Base-by-base conservation (phyloP, 1,140 invertebrate genomes). In the Drosophila kohkoa region DNA sequence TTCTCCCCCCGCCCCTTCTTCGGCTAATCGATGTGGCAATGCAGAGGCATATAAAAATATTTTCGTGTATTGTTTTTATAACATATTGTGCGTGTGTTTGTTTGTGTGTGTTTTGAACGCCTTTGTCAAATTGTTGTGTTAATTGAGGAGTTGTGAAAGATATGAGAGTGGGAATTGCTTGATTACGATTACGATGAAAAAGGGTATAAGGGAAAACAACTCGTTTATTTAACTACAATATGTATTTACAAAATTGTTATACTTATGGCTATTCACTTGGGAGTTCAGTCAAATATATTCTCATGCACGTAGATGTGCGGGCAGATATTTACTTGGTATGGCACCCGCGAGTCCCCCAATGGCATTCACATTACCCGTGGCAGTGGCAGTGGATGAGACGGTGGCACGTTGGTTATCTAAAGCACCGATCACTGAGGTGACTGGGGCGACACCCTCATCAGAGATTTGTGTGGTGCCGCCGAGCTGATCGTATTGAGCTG, bases 401-500 rank as follows among this genome's bases (percentile, higher is more conserved):
- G 11, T 52, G 5, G 48, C 5, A n/a, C 55, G 60, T 38, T 86
- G 77, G 20, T 67, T 70, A 35, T 89, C 87, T 58, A 92, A 57
- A 2, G 87, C 73, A 1, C 91, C 91, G 28, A 92, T 92, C 2
- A 92, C 91, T 1, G 91, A 92, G 25, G 86, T 81, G 8, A 92
- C 89, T 10, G 91, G 91, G 2, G 91, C 91, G 10, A 92, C 63
- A 6, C 91, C 91, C 62, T 92, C 91, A 49, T 92, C 91, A 1
- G 89, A 91, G 2, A 91, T 54, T 60, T 92, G 89, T 10, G 91
- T 83, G 4, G 91, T 92, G 43, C 91, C 91, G 15, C 91, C 91
- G 15, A 92, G 79, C 60, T 92, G 82, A 72, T 92, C 91, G 59
- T 92, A 92, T 91, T 92, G 91, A 25, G 89, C 91, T 92, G 64